A percentile compares a stretch with the other conserved stretches of the same genome.
Evolutionary conservation across 2,888 invertebrate genomes (phyloP).

Genomic region (Scrobipalpa costella): DNA sequence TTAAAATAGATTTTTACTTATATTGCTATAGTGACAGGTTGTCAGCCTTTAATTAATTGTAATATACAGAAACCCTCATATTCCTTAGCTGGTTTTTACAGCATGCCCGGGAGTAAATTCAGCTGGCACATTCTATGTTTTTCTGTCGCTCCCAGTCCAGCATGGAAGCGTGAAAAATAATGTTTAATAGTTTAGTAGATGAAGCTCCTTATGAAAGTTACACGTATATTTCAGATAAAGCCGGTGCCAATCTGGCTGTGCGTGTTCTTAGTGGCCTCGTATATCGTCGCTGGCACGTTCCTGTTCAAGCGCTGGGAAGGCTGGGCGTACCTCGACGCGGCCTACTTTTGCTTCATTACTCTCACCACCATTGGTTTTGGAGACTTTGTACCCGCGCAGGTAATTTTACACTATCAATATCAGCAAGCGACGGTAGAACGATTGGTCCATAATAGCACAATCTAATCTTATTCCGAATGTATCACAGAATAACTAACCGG

Average conservation of each 20-base stretch:
- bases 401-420: slow-evolving; percentile 42
- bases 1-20: too few relatives aligned
- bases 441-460: too few relatives aligned
- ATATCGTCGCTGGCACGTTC: slow-evolving; percentile 93
- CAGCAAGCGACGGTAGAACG: background rate
- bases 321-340: slow-evolving; percentile 93
- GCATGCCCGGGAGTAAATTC: too few relatives aligned
- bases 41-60: too few relatives aligned
- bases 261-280: slow-evolving; percentile 92
- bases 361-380: slow-evolving; percentile 96
- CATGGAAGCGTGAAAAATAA: too few relatives aligned
- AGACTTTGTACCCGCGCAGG: slow-evolving; percentile 94
- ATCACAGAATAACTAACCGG: too few relatives aligned
- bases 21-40: too few relatives aligned
- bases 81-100: too few relatives aligned
- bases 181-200: background rate
- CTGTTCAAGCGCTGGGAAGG: slow-evolving; percentile 92
- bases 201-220: background rate
- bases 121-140: too few relatives aligned
- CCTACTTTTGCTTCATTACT: slow-evolving; percentile 97
- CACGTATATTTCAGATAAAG: slow-evolving; percentile 58
- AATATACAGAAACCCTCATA: too few relatives aligned
- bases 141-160: too few relatives aligned
- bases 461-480: too few relatives aligned
- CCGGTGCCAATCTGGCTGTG: slow-evolving; percentile 96